Evolutionary conservation across 2,113 vertebrate species (phyloP), one percentile per base, ranked within the genome.

Genomic region (Alouatta palliata): DNA sequence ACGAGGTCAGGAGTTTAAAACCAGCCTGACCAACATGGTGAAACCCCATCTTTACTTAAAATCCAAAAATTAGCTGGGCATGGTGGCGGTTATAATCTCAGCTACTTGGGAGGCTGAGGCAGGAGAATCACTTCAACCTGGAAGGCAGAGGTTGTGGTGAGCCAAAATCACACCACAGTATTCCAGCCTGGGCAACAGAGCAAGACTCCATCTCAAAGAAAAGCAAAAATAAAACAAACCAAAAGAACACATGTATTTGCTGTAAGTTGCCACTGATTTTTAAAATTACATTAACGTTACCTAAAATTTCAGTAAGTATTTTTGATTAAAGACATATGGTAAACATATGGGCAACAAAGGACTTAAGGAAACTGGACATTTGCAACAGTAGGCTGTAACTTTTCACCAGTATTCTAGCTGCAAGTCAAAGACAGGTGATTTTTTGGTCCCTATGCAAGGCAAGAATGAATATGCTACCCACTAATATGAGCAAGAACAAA

Each of bases 301-400:
- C 32, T 92, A 83, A 91, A 96, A 94, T 37, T 93, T 94, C 86
- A 87, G 52, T 8, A 95, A 27, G 47, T 8, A 45, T 91, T 94
- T 83, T 83, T 92, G 54, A 88, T 75, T 94, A 93, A 49, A 93
- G 23, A 81, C 20, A 90, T n/a, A 88, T 43, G n/a, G 13, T 58
- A 56, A 84, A 95, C 80, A n/a, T 21, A 80, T n/a, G n/a, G 19
- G 37, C 27, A 79, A 66, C 79, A 32, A 91, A 75, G 30, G 45
- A 91, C 70, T 87, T 87, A 71, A 80, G 23, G 25, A 47, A 70
- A 85, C 16, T 68, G 45, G 37, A 82, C 82, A 85, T 79, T 52
- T 71, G 4, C 6, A 66, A 96, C 37, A 90, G 23, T 6, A 95
- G 14, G 40, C 56, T 71, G 17, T 87, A 73, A 86, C 71, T 94